These are phyloP conservation scores for Therioaphis trifolii DNA, from an alignment of 2,888 invertebrate species.

Conservation along the genomic window DNA sequence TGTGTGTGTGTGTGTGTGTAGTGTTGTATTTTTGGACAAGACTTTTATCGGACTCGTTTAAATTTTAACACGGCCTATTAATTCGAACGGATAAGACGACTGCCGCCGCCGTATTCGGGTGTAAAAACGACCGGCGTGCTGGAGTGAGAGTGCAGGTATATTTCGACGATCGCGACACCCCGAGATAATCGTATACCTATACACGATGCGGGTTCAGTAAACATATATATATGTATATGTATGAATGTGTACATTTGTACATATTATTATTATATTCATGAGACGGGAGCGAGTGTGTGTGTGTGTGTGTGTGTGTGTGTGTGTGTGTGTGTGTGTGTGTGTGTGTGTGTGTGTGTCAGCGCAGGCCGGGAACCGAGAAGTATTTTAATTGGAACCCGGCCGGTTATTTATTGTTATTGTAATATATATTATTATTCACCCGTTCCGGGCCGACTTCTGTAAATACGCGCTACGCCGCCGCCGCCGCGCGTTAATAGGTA, in stretches of 20 bases:
- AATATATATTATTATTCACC: conserved; percentile 26
- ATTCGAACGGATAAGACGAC: not conserved
- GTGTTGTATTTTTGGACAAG: conserved; percentile 30
- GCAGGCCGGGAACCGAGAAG: not conserved
- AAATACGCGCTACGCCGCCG: not conserved
- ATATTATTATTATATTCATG: not conserved
- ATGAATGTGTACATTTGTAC: not conserved
- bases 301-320: no score
- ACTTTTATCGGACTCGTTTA: conserved; percentile 55
- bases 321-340: no score
- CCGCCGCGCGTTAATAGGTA: not conserved
- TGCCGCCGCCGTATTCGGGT: not conserved
- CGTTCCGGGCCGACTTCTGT: conserved; percentile 31
- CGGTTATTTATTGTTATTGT: conserved; percentile 50
- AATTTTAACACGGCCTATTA: conserved; percentile 56
- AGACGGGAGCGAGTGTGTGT: no score
- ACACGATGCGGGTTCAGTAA: no score
- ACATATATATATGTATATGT: not conserved
- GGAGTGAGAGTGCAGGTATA: not conserved
- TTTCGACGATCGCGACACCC: conserved; percentile 34
- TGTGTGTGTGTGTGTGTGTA: not conserved
- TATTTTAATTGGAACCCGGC: conserved; percentile 59
- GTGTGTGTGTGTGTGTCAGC: no score
- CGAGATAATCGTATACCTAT: not conserved
- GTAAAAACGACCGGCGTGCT: conserved; percentile 15